Evolutionary conservation across 2,113 vertebrate genomes (phyloP).

Genomic region (Chionis minor): DNA sequence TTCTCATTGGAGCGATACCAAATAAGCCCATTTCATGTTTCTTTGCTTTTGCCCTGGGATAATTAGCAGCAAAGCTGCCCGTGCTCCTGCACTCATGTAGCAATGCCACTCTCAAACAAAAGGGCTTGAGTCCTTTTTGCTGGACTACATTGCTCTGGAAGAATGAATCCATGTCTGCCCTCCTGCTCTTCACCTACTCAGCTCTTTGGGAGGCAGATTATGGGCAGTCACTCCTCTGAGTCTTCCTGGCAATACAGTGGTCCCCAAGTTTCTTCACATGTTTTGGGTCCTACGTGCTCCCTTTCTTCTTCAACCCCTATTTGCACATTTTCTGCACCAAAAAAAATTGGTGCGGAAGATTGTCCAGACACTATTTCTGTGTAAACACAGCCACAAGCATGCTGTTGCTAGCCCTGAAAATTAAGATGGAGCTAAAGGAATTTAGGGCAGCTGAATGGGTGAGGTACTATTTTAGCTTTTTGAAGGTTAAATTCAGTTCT

Average conservation of each 20-base stretch:
- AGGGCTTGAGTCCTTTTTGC: not conserved
- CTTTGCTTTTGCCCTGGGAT: not conserved
- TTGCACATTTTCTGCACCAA: not conserved
- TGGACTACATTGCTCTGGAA: not conserved
- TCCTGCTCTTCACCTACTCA: not conserved
- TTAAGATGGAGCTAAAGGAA: not conserved
- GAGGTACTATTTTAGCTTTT: not conserved
- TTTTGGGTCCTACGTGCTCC: not conserved
- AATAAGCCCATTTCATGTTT: constrained; percentile 35
- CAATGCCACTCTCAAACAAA: not conserved
- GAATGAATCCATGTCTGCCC: not conserved
- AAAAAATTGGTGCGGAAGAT: not conserved
- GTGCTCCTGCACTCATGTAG: not conserved
- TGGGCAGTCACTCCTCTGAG: not conserved
- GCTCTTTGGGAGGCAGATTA: not conserved
- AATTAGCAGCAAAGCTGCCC: not conserved
- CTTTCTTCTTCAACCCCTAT: not conserved
- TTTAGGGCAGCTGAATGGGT: not conserved
- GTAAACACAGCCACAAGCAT: not conserved
- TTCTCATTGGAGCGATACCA: constrained; percentile 19
- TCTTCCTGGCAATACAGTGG: not conserved
- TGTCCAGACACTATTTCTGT: not conserved
- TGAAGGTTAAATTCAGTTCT: not conserved
- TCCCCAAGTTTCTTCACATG: not conserved
- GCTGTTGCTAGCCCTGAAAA: not conserved